phyloP scores from a whole-genome alignment of 2,113 vertebrate genomes.

The Myotis brandtii region DNA sequence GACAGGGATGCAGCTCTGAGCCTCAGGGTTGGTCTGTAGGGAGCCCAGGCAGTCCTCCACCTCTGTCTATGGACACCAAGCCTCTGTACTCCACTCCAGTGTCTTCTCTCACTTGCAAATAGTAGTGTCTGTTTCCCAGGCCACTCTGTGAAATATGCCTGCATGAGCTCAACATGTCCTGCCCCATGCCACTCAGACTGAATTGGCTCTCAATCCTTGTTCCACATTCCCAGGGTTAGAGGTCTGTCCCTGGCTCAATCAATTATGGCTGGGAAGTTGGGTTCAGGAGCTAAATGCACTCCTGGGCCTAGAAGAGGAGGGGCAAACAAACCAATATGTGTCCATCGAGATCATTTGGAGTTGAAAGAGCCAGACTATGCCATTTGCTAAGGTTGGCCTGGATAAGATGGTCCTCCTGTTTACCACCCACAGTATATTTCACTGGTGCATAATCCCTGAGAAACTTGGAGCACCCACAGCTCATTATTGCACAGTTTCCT shows the following conservation, averaged over 20 bases:
- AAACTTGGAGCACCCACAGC: not conserved
- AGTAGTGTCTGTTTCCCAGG: not conserved
- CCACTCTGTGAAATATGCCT: not conserved
- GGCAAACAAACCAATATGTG: not conserved
- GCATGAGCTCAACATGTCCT: not conserved
- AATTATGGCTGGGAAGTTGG: not conserved
- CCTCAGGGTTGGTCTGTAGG: not conserved
- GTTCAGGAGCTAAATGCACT: not conserved
- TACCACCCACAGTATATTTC: not conserved
- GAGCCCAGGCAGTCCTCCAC: not conserved
- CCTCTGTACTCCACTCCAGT: not conserved
- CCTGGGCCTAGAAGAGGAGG: not conserved
- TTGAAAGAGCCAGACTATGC: not conserved
- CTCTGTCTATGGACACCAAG: not conserved
- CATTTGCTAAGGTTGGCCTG: not conserved
- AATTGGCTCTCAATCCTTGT: not conserved
- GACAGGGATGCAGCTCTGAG: not conserved
- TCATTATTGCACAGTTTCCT: not conserved
- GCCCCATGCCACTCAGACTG: not conserved
- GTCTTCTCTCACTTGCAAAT: constrained; percentile 6
- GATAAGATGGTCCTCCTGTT: not conserved
- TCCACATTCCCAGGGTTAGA: constrained; percentile 18
- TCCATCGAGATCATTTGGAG: not conserved
- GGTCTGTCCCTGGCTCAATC: not conserved
- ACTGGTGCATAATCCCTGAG: not conserved